Evolutionary conservation across 2,888 invertebrate species (phyloP).

Genomic region (Drymonia ruficornis): DNA sequence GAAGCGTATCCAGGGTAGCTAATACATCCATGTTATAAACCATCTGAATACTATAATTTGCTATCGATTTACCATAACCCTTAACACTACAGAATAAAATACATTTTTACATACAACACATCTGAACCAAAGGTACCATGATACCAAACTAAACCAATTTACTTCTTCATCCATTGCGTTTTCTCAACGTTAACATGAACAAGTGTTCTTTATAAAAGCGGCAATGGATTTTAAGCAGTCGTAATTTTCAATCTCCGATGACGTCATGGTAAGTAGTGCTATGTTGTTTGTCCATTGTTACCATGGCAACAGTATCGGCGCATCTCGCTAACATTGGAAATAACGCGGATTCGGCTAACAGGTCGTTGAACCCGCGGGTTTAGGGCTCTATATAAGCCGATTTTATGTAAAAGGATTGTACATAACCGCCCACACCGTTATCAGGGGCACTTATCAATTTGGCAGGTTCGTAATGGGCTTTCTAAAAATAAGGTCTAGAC

Average conservation of each 20-base stretch:
- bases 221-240: slow-evolving; percentile 9
- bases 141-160: background rate
- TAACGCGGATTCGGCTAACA: slow-evolving; percentile 63
- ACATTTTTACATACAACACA: slow-evolving; percentile 21
- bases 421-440: slow-evolving; percentile 16
- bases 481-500: slow-evolving; percentile 7
- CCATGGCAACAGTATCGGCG: slow-evolving; percentile 70
- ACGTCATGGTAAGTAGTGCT: background rate
- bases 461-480: slow-evolving; percentile 9
- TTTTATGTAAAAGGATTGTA: slow-evolving; percentile 14
- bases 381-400: slow-evolving; percentile 30
- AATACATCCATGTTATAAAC: no score
- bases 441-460: slow-evolving; percentile 7
- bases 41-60: slow-evolving; percentile 8
- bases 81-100: slow-evolving; percentile 26
- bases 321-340: slow-evolving; percentile 61
- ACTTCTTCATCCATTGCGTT: slow-evolving; percentile 12
- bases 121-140: background rate
- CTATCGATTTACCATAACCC: slow-evolving; percentile 27
- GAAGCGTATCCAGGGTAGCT: no score
- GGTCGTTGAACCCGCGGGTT: slow-evolving; percentile 66
- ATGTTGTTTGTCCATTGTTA: slow-evolving; percentile 61
- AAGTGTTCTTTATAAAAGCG: background rate
- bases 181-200: accelerated
- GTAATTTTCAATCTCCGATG: background rate